phyloP scores from a whole-genome alignment of 2,113 vertebrate genomes.

The Dendropsophus ebraccatus region DNA sequence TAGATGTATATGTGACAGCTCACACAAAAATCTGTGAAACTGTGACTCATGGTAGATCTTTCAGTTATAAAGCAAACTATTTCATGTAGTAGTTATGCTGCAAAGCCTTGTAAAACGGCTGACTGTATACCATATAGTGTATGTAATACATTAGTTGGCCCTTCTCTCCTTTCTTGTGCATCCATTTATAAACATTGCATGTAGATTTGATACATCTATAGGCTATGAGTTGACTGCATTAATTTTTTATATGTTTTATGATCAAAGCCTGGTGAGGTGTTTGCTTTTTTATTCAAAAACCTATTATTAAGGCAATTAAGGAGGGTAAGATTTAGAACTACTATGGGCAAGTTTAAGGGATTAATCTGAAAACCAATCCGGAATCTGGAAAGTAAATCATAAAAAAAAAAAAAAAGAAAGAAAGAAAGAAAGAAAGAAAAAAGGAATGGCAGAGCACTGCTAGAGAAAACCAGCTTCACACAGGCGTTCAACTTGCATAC shows the following conservation, averaged over 20 bases:
- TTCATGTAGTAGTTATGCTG: neutral
- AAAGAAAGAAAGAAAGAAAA: no score
- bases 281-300: slow-evolving; percentile 22
- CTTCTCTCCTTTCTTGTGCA: neutral
- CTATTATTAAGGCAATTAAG: neutral
- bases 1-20: neutral
- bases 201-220: neutral
- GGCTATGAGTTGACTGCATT: neutral
- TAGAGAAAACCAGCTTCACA: neutral
- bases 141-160: neutral
- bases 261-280: slow-evolving; percentile 24
- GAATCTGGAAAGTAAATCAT: neutral
- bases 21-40: neutral
- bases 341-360: neutral
- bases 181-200: neutral
- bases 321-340: neutral
- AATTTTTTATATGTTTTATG: slow-evolving; percentile 30
- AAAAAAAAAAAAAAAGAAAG: neutral
- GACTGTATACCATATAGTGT: neutral
- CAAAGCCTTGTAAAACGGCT: no score
- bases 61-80: neutral
- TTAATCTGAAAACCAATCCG: neutral
- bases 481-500: neutral
- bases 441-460: neutral
- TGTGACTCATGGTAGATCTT: no score